Evolutionary conservation across 2,113 vertebrate species (phyloP).

Genomic region (Cromileptes altivelis): DNA sequence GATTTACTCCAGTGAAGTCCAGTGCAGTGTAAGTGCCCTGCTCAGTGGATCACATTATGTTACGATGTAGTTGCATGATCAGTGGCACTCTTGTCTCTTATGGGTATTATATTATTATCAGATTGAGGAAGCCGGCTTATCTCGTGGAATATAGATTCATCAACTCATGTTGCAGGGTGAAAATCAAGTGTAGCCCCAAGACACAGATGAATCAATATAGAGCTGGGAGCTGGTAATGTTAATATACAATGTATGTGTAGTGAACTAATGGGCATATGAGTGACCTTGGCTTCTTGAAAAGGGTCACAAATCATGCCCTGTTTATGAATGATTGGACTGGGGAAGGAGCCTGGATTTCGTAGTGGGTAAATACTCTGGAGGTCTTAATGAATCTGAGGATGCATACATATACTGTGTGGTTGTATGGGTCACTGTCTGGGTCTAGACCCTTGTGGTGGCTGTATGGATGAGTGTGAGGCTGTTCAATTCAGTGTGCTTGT

Average conservation of each 20-base stretch:
- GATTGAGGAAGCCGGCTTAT: constrained; percentile 28
- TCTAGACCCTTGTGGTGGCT: constrained; percentile 51
- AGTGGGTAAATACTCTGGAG: constrained; percentile 27
- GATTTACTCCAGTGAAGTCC: background rate
- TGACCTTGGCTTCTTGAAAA: constrained; percentile 51
- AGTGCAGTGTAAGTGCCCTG: background rate
- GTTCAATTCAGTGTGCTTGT: constrained; percentile 4
- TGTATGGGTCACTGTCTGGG: constrained; percentile 58
- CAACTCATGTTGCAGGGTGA: constrained; percentile 36
- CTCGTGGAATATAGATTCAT: constrained; percentile 50
- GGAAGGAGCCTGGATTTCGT: background rate
- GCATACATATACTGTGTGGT: constrained; percentile 2
- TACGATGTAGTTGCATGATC: constrained; percentile 26
- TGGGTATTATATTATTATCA: constrained; percentile 23
- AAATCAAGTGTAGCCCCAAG: constrained; percentile 54
- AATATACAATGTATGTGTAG: constrained; percentile 32
- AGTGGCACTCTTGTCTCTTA: constrained; percentile 3
- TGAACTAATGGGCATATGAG: constrained; percentile 21
- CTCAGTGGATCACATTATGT: background rate
- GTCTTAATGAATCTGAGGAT: constrained; percentile 30
- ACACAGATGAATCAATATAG: constrained; percentile 53
- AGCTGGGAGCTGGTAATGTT: constrained; percentile 42
- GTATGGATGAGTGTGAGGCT: constrained; percentile 19
- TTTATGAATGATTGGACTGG: constrained; percentile 14
- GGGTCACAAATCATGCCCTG: constrained; percentile 30